A percentile compares a stretch with the other conserved stretches of the same genome.
phyloP scores from a whole-genome alignment of 2,888 invertebrate species.

The Chydorus sphaericus region DNA sequence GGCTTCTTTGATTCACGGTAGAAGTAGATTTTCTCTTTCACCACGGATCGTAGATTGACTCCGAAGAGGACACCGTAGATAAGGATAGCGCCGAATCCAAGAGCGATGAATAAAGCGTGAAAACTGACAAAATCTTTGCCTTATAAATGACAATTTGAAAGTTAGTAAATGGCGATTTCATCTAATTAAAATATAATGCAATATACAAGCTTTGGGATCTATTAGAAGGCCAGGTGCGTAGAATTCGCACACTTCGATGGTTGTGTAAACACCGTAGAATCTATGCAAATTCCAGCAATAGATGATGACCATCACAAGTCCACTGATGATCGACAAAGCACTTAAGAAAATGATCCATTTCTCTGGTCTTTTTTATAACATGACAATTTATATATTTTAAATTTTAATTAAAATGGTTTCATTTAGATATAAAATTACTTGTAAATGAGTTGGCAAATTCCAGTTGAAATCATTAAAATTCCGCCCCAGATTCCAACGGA shows the following conservation, averaged over 20 bases:
- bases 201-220: neutral
- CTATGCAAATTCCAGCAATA: neutral
- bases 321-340: neutral
- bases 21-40: too few relatives aligned
- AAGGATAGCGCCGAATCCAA: neutral
- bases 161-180: neutral
- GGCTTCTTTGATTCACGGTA: too few relatives aligned
- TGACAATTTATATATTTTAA: too few relatives aligned
- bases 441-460: too few relatives aligned
- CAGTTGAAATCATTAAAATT: neutral
- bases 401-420: too few relatives aligned
- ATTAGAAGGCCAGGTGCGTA: neutral
- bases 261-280: neutral
- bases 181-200: neutral
- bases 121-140: neutral
- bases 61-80: too few relatives aligned
- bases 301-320: neutral
- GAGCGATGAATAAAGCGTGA: neutral
- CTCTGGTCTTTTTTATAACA: too few relatives aligned
- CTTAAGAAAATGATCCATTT: neutral
- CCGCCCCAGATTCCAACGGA: neutral
- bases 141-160: neutral
- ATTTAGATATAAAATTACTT: too few relatives aligned
- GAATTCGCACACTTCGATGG: neutral
- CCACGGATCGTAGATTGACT: too few relatives aligned